These are phyloP conservation scores for Cryptocephalus moraei DNA, from an alignment of 2,888 invertebrate genomes.

Conservation along the genomic window DNA sequence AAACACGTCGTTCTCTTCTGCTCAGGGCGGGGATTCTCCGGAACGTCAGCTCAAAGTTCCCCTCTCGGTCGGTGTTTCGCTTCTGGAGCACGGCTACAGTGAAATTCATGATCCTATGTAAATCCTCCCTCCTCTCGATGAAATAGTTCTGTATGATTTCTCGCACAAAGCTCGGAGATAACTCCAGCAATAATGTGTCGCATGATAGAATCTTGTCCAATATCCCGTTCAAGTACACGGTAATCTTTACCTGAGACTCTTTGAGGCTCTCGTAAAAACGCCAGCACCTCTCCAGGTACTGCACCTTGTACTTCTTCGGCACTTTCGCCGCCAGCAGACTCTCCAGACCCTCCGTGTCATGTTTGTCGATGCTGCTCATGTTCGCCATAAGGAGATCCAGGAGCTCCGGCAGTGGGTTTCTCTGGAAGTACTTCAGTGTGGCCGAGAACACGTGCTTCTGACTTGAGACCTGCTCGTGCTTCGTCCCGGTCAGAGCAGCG, in stretches of 20 bases:
- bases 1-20: too few species aligned
- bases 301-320: conserved; percentile 8
- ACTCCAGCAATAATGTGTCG: too few species aligned
- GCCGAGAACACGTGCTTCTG: conserved; percentile 15
- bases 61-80: too few species aligned
- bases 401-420: conserved; percentile 13
- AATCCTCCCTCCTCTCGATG: too few species aligned
- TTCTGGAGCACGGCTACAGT: too few species aligned
- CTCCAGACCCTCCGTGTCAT: conserved; percentile 13
- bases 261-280: conserved; percentile 9
- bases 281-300: conserved; percentile 14
- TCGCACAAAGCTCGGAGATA: too few species aligned
- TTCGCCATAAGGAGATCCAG: conserved; percentile 10
- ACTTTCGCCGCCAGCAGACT: conserved; percentile 7
- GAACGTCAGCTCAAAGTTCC: too few species aligned
- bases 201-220: too few species aligned
- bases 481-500: conserved; percentile 4
- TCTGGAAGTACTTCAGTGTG: conserved; percentile 16
- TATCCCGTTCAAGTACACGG: too few species aligned
- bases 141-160: too few species aligned
- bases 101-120: too few species aligned
- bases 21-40: too few species aligned
- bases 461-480: conserved; percentile 9
- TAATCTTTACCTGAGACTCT: neutral
- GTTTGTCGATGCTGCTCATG: conserved; percentile 12